Conservation (phyloP, 35 echinoderm and acorn worm species). For the Heliocidaris tuberculata region DNA sequence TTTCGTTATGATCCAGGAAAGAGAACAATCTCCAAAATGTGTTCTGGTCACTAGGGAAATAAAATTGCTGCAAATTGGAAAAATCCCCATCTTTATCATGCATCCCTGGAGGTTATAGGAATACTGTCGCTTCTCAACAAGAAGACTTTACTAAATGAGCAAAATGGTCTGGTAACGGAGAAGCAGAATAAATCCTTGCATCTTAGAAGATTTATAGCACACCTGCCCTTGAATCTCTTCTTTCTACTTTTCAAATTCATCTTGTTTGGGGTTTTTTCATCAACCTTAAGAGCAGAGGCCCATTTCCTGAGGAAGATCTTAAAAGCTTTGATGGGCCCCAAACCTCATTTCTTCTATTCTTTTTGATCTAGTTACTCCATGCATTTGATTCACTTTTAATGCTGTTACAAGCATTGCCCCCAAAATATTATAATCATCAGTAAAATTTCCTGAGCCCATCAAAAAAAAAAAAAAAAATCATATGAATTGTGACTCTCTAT, state of each 20-base stretch:
- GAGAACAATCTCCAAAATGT: background rate
- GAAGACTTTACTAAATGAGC: background rate
- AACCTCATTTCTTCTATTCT: background rate
- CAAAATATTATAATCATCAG: too few species aligned
- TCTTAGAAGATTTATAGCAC: constrained; percentile 2
- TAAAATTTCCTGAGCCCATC: too few species aligned
- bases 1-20: background rate
- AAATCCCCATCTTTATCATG: background rate
- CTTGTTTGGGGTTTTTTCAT: background rate
- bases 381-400: background rate
- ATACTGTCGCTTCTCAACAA: constrained; percentile 9
- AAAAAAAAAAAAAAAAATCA: too few species aligned
- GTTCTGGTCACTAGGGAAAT: background rate
- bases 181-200: constrained; percentile 8
- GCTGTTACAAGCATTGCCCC: too few species aligned
- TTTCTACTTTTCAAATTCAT: constrained; percentile 12
- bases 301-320: background rate
- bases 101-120: background rate
- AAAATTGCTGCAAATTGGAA: constrained; percentile 12
- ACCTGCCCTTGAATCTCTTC: background rate
- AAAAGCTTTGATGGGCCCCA: background rate
- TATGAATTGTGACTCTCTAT: too few species aligned
- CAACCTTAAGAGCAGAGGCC: background rate
- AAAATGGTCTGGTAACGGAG: background rate
- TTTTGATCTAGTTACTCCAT: background rate